Evolutionary conservation across 2,113 vertebrate species (phyloP).

Genomic region (Melozone crissalis): DNA sequence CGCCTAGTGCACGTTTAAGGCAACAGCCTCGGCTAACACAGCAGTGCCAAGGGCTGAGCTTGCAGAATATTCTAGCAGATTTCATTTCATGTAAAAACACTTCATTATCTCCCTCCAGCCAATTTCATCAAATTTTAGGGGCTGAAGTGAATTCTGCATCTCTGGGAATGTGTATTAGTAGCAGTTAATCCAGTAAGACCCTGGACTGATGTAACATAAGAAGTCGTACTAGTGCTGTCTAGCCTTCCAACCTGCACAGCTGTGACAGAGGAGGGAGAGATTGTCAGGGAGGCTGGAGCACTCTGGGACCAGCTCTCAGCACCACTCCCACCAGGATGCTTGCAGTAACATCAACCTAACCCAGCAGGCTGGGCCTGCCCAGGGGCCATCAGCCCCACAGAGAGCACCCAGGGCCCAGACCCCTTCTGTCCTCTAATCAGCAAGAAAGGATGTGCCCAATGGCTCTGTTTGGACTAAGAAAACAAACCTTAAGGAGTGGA

Average conservation of each 20-base stretch:
- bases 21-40: neutral
- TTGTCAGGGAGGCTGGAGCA: neutral
- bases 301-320: neutral
- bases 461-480: neutral
- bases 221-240: neutral
- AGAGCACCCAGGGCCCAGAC: neutral
- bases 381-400: neutral
- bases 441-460: neutral
- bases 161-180: neutral
- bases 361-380: neutral
- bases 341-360: neutral
- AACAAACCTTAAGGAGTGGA: neutral
- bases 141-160: neutral
- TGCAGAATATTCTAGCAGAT: neutral
- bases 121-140: neutral
- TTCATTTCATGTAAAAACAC: neutral
- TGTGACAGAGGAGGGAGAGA: neutral
- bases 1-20: conserved; percentile 59
- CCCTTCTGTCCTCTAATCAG: neutral
- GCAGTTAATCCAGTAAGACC: neutral
- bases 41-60: neutral
- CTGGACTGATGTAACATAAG: neutral
- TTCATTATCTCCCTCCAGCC: neutral
- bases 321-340: accelerated
- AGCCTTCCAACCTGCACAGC: neutral